These are phyloP conservation scores for Decapterus maruadsi DNA, from an alignment of 2,797 vertebrate species.

Conservation along the genomic window DNA sequence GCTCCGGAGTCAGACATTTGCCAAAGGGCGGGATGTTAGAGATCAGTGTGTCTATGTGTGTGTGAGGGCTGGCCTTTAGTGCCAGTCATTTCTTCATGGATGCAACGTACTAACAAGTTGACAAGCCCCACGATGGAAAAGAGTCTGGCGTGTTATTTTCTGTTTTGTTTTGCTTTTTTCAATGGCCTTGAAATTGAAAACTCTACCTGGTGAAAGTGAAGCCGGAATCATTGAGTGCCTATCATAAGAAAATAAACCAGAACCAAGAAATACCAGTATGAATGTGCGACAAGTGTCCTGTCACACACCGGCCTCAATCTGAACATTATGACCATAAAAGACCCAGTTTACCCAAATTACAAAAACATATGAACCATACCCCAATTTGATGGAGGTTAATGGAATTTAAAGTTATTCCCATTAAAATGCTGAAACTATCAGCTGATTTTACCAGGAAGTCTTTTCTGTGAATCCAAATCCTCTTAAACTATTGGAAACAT, in stretches of 20 bases:
- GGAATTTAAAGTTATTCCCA: neutral
- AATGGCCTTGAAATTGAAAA: constrained; percentile 28
- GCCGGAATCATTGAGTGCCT: constrained; percentile 21
- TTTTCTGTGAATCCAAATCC: neutral
- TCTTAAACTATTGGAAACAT: neutral
- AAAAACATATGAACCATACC: too few relatives aligned
- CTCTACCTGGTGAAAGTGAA: neutral
- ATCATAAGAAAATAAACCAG: neutral
- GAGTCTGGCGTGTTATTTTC: neutral
- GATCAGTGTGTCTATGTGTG: constrained; percentile 31
- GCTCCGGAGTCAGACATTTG: constrained; percentile 48
- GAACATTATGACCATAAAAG: neutral
- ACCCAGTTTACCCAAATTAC: neutral
- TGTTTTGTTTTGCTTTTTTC: neutral
- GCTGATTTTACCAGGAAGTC: neutral
- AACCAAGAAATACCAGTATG: neutral
- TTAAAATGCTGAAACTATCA: neutral
- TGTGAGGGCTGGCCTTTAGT: constrained; percentile 25
- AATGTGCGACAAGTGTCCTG: neutral
- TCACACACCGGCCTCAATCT: neutral
- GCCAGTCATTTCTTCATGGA: constrained; percentile 36
- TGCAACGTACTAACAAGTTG: constrained; percentile 33
- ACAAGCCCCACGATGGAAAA: constrained; percentile 10
- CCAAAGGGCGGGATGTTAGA: constrained; percentile 52
- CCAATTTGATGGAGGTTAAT: neutral